phyloP scores from a whole-genome alignment of 2,888 invertebrate genomes.

The Acleris sparsana region DNA sequence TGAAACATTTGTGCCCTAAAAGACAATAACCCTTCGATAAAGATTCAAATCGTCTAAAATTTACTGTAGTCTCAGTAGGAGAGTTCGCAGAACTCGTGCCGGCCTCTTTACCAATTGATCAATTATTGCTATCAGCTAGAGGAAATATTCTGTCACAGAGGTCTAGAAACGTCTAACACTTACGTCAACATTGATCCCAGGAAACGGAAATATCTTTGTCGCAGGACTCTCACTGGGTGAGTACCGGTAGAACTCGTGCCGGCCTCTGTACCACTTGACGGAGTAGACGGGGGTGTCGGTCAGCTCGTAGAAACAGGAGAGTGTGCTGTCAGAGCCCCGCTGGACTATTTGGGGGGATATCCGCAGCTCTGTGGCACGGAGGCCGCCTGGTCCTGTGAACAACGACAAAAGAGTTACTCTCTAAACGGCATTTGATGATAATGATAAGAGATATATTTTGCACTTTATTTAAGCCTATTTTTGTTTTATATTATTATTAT shows the following conservation, averaged over 20 bases:
- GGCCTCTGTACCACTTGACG: conserved; percentile 88
- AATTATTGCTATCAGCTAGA: conserved; percentile 87
- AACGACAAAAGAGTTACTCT: neutral
- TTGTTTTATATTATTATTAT: too few species aligned
- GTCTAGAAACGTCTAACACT: conserved; percentile 64
- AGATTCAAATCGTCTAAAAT: conserved; percentile 49
- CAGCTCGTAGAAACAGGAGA: conserved; percentile 85
- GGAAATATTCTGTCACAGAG: conserved; percentile 81
- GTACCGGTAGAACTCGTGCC: conserved; percentile 86
- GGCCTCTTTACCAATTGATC: conserved; percentile 88
- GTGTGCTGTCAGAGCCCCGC: conserved; percentile 82
- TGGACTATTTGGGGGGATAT: conserved; percentile 85
- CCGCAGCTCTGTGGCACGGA: conserved; percentile 79
- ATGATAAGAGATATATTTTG: too few species aligned
- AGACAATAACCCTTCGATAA: too few species aligned
- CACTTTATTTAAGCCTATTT: too few species aligned
- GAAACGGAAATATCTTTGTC: conserved; percentile 86
- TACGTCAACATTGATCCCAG: conserved; percentile 87
- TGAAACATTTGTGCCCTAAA: too few species aligned
- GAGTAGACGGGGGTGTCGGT: conserved; percentile 87
- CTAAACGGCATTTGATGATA: neutral
- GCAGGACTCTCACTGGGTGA: conserved; percentile 86
- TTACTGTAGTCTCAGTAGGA: conserved; percentile 86
- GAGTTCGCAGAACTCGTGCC: conserved; percentile 87
- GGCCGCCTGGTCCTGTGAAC: conserved; percentile 73